These are phyloP conservation scores for Chascanopsetta lugubris DNA, from an alignment of 2,113 vertebrate species.

Conservation along the genomic window DNA sequence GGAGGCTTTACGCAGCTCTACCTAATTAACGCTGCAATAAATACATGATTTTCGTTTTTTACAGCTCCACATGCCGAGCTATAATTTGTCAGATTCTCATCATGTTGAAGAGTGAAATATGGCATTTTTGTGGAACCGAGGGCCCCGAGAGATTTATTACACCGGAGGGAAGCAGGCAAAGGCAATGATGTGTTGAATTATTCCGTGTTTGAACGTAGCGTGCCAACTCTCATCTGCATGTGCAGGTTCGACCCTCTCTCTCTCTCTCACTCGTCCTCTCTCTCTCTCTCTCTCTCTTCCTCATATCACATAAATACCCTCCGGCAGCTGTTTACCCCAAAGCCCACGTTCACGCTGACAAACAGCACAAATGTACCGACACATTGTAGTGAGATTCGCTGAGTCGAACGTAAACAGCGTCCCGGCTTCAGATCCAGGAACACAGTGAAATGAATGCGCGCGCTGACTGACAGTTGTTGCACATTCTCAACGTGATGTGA, in stretches of 20 bases:
- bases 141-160: constrained; percentile 62
- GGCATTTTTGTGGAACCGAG: constrained; percentile 53
- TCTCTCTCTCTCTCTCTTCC: constrained; percentile 8
- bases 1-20: constrained; percentile 86
- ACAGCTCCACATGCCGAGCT: constrained; percentile 58
- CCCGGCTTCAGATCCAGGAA: constrained; percentile 47
- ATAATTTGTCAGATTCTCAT: constrained; percentile 74
- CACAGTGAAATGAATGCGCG: constrained; percentile 22
- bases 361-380: constrained; percentile 12
- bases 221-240: constrained; percentile 63
- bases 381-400: constrained; percentile 33
- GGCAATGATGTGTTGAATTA: constrained; percentile 67
- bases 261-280: constrained; percentile 1
- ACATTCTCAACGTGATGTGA: constrained; percentile 39
- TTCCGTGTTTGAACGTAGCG: constrained; percentile 55
- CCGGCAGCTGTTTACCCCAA: constrained; percentile 19
- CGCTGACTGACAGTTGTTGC: constrained; percentile 44
- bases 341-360: constrained; percentile 2
- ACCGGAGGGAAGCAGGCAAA: constrained; percentile 50
- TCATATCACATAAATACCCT: constrained; percentile 15
- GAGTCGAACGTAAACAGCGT: constrained; percentile 31
- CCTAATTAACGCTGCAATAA: constrained; percentile 92
- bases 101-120: constrained; percentile 57
- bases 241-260: constrained; percentile 27
- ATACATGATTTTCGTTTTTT: constrained; percentile 84